Conservation (phyloP, 2,113 vertebrate species). For the Hemicordylus capensis region DNA sequence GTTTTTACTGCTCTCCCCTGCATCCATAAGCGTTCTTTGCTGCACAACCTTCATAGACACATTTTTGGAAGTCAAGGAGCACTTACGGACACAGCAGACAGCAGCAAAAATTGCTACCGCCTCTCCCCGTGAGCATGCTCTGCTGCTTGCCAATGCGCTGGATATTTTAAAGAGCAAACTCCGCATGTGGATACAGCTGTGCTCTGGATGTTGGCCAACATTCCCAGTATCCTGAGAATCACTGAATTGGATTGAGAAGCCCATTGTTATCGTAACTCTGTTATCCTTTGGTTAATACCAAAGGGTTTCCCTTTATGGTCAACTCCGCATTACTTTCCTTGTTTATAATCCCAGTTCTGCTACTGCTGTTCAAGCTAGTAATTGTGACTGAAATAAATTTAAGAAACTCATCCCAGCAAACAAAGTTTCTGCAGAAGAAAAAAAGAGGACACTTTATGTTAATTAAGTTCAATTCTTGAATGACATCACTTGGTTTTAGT, state of each 20-base stretch:
- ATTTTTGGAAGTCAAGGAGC: no score
- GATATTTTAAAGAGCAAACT: no score
- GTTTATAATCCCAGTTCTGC: not conserved
- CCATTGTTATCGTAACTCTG: not conserved
- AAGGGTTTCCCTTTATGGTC: not conserved
- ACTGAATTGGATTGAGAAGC: not conserved
- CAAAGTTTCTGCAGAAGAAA: not conserved
- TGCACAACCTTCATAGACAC: no score
- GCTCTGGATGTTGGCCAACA: no score
- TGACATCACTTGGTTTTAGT: not conserved
- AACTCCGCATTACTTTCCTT: not conserved
- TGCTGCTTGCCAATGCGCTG: no score
- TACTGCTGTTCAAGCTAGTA: not conserved
- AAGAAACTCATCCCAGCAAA: not conserved
- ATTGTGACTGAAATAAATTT: not conserved
- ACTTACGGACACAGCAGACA: no score
- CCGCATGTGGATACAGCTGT: no score
- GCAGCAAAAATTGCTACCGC: no score
- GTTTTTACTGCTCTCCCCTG: no score
- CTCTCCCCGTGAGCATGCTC: no score
- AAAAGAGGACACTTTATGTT: not conserved
- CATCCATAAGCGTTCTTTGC: no score
- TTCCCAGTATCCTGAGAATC: not conserved
- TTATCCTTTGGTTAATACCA: not conserved
- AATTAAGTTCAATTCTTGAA: not conserved